Evolutionary conservation across 2,797 vertebrate genomes (phyloP).

Genomic region (Chelidonichthys spinosus): DNA sequence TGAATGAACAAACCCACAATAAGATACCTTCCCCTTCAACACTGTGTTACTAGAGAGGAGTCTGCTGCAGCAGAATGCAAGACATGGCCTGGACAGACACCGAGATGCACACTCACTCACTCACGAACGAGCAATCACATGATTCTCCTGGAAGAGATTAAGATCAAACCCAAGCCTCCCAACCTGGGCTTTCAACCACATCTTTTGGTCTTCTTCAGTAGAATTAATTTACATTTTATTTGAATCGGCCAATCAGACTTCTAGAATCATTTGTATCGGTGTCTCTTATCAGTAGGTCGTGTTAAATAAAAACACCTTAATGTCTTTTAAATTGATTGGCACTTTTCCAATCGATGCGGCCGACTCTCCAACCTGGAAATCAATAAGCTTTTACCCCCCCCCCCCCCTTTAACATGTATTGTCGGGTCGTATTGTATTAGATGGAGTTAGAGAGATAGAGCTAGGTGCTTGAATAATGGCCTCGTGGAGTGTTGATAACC

Average conservation of each 20-base stretch:
- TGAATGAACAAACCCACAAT: no score
- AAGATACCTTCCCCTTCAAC: no score
- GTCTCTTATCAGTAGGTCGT: not conserved
- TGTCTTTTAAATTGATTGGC: not conserved
- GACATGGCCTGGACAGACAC: not conserved
- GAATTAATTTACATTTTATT: not conserved
- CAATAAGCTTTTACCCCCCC: not conserved
- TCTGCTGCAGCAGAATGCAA: not conserved
- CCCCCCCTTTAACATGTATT: not conserved
- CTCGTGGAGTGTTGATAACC: conserved; percentile 80
- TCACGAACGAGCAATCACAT: not conserved
- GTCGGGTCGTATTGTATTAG: not conserved
- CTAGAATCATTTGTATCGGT: not conserved
- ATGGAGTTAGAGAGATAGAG: conserved; percentile 22
- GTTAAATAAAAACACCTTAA: not conserved
- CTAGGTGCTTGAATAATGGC: conserved; percentile 73
- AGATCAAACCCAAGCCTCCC: no score
- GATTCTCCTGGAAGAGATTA: not conserved
- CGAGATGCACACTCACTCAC: not conserved
- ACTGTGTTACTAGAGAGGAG: no score
- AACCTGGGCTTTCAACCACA: not conserved
- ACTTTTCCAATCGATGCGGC: not conserved
- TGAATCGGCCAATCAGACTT: not conserved
- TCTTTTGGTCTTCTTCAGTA: not conserved
- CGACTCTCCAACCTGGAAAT: not conserved